Base-by-base conservation (phyloP, 2,797 vertebrate genomes). In the Thalassophryne amazonica region DNA sequence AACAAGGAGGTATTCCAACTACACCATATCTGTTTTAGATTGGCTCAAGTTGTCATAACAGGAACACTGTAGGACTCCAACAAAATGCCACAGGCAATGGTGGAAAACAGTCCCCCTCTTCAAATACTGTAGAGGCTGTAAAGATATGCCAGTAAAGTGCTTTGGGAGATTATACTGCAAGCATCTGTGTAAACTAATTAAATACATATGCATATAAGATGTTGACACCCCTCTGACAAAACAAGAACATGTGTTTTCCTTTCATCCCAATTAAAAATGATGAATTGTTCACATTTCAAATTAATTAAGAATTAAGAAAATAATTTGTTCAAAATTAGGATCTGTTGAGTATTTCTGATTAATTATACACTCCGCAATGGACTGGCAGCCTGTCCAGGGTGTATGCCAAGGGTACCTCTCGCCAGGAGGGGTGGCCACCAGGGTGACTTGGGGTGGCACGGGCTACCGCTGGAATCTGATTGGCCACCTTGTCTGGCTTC, bases 131-230 rank as follows among this genome's bases (percentile, higher is more conserved):
- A 38, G 51, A 56, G 66, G 65, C 64, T 60, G 71, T 84, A 83
- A 83, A 86, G 62, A 74, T 79, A 83, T 84, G 67, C 62, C 76
- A 73, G 64, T 87, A 84, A 87, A 86, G 78, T 69, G 43, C 76
- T 64, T 58, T 54, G 21, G 70, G 54, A 86, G 76, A 83, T 84
- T 86, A 84, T 86, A 87, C 69, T 81, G 80, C 72, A 54, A 83
- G 80, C 85, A 88, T 89, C 78, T 87, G 86, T 78, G 69, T 71
- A 52, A 81, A 66, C 79, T 88, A 89, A 88, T 86, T 69, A 80
- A 83, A 85, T 61, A 53, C 77, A 46, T 77, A 67, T 84, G 82
- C 69, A 72, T 69, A 76, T 64, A 66, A 62, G 50, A 85, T 76
- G 70, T 55, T 76, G 74, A 80, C 73, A 74, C 68, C 76, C 53